Conservation (phyloP, 2,888 invertebrate genomes). For the Julus scanicus region DNA sequence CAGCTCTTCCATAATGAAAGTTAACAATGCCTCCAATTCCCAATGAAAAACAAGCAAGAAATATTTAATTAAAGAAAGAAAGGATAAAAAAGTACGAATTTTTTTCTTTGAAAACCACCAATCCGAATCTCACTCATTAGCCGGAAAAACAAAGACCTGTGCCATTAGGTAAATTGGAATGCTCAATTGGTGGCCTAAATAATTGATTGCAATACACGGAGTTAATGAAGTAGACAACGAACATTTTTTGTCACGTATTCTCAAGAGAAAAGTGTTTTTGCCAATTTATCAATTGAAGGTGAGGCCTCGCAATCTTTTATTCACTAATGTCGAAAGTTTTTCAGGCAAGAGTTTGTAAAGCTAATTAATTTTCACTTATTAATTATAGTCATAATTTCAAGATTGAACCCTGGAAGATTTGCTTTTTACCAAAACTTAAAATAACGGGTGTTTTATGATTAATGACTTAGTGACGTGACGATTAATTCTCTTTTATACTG, state of each 20-base stretch:
- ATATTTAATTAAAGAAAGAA: background rate
- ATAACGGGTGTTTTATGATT: background rate
- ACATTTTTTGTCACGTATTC: constrained; percentile 21
- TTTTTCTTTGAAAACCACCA: background rate
- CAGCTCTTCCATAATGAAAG: background rate
- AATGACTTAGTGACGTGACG: background rate
- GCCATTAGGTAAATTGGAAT: background rate
- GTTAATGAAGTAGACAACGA: background rate
- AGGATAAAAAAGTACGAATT: background rate
- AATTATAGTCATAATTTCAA: background rate
- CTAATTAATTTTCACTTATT: background rate
- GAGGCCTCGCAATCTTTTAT: background rate
- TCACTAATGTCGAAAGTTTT: background rate
- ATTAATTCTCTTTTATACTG: background rate
- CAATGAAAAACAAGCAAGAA: background rate
- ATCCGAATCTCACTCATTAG: background rate
- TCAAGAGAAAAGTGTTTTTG: background rate
- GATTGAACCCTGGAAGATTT: background rate
- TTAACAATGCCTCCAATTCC: background rate
- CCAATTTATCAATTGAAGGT: background rate
- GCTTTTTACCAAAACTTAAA: background rate
- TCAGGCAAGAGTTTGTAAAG: background rate
- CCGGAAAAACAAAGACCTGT: background rate
- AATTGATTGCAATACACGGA: background rate
- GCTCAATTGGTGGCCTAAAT: background rate